These are phyloP conservation scores for Spisula solida DNA, from an alignment of 2,888 invertebrate species.

Conservation along the genomic window DNA sequence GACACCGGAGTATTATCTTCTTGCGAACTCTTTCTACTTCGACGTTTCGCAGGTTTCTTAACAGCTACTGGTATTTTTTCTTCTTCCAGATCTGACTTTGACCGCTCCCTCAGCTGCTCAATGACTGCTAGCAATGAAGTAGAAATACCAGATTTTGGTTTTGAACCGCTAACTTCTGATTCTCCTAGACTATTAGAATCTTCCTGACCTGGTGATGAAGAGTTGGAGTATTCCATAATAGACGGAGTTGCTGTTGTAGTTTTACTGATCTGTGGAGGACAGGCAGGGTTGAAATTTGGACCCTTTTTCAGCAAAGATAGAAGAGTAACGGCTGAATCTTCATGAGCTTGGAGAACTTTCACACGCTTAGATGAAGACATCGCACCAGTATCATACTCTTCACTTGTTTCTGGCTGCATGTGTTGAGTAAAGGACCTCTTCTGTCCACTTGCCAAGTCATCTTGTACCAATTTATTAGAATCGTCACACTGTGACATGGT, in stretches of 20 bases:
- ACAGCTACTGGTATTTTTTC: slow-evolving; percentile 48
- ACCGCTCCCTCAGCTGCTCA: slow-evolving; percentile 85
- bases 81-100: slow-evolving; percentile 76
- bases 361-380: slow-evolving; percentile 38
- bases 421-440: slow-evolving; percentile 26
- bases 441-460: neutral
- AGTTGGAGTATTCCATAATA: slow-evolving; percentile 20
- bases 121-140: slow-evolving; percentile 87
- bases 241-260: neutral
- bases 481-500: slow-evolving; percentile 44
- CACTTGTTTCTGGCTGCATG: neutral
- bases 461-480: neutral
- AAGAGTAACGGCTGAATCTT: slow-evolving; percentile 80
- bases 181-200: slow-evolving; percentile 67
- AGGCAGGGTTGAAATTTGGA: slow-evolving; percentile 79
- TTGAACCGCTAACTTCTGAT: slow-evolving; percentile 51
- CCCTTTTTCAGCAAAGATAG: slow-evolving; percentile 81
- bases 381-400: neutral
- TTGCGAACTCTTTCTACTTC: slow-evolving; percentile 70
- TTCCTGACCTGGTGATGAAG: slow-evolving; percentile 59
- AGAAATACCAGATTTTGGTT: slow-evolving; percentile 83
- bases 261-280: slow-evolving; percentile 64
- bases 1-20: slow-evolving; percentile 75
- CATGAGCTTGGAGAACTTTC: slow-evolving; percentile 59
- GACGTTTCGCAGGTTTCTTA: slow-evolving; percentile 69